phyloP scores from a whole-genome alignment of 1,140 invertebrate genomes.

The Caerostris extrusa region DNA sequence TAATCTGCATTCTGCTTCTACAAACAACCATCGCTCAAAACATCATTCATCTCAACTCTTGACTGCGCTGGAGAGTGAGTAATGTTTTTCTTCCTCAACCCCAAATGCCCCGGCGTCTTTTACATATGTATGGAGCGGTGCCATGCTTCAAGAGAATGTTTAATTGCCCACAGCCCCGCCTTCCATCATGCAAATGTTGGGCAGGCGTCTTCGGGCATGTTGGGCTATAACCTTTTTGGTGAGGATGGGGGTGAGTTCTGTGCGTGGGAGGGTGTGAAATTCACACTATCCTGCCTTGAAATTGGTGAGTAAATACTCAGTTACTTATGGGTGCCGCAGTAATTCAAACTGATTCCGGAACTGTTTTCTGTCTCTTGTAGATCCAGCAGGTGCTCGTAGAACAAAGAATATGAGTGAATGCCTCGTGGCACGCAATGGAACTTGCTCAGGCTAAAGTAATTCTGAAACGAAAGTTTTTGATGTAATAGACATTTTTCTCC shows the following conservation, averaged over 20 bases:
- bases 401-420: not conserved
- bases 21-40: slow-evolving; percentile 43
- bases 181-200: slow-evolving; percentile 41
- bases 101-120: slow-evolving; percentile 30
- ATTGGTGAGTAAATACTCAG: not conserved
- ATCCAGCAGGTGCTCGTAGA: not conserved
- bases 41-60: slow-evolving; percentile 28
- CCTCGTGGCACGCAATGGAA: not conserved
- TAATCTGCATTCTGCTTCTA: slow-evolving; percentile 30
- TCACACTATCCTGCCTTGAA: not conserved
- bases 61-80: not conserved
- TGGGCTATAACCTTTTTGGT: not conserved
- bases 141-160: not conserved
- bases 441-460: not conserved
- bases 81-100: slow-evolving; percentile 61
- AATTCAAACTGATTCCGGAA: not conserved
- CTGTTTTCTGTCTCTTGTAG: not conserved
- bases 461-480: not conserved
- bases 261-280: not conserved
- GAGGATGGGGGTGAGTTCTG: not conserved
- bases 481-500: not conserved
- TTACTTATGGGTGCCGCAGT: not conserved
- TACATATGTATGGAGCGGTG: slow-evolving; percentile 47
- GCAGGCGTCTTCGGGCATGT: slow-evolving; percentile 14
- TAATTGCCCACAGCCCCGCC: slow-evolving; percentile 43